Conservation (phyloP, 37 sponge, comb jelly and placozoan species). For the Beroe forskalii region DNA sequence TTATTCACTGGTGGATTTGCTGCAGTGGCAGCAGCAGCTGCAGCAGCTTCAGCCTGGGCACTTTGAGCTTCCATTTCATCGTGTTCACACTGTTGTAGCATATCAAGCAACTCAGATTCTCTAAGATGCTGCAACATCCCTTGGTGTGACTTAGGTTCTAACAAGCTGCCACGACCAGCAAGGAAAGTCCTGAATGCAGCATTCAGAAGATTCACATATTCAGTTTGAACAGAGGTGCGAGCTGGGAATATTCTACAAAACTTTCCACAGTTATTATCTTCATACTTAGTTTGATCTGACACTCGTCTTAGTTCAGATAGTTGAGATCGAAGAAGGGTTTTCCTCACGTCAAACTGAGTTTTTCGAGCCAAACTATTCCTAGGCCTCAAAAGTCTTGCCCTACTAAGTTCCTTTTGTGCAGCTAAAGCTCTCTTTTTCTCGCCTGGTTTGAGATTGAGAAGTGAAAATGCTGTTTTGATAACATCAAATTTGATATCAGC, state of each 20-base stretch:
- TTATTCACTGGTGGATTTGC: background rate
- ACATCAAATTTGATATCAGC: constrained; percentile 80
- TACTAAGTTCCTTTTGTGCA: constrained; percentile 1
- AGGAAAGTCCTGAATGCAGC: constrained; percentile 32
- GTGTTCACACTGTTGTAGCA: constrained; percentile 78
- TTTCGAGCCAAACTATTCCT: background rate
- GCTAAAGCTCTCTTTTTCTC: constrained; percentile 59
- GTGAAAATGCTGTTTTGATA: constrained; percentile 73
- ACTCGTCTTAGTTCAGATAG: background rate
- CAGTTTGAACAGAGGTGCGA: constrained; percentile 3
- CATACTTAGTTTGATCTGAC: constrained; percentile 31
- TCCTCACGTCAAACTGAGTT: constrained; percentile 6
- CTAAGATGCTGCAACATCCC: constrained; percentile 61
- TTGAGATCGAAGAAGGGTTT: constrained; percentile 41
- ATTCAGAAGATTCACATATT: constrained; percentile 40
- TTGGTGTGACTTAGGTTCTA: constrained; percentile 37
- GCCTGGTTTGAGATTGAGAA: constrained; percentile 70
- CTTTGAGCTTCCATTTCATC: constrained; percentile 64
- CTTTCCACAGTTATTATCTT: constrained; percentile 41
- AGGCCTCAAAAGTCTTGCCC: constrained; percentile 61
- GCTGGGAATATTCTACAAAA: constrained; percentile 46
- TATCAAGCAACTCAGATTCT: constrained; percentile 78
- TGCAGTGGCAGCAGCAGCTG: background rate
- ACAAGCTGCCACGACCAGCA: constrained; percentile 39
- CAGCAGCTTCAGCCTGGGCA: background rate